Conservation (phyloP, 2,797 vertebrate species). For the Melanotaenia nigrans region DNA sequence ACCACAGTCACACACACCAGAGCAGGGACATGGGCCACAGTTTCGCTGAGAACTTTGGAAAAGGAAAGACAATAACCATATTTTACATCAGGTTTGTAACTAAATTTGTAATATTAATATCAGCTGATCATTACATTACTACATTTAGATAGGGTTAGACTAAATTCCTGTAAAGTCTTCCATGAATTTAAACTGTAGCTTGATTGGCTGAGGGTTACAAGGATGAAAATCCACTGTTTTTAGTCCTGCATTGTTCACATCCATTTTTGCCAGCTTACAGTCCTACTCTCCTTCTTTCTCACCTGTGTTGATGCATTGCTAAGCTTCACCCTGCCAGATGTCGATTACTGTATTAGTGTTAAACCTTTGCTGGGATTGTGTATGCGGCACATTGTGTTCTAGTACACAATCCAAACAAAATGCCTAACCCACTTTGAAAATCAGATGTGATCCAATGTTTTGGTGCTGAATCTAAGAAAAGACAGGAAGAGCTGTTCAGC, state of each 20-base stretch:
- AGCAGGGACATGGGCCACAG: no score
- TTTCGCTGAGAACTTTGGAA: no score
- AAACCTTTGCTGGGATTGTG: constrained; percentile 1
- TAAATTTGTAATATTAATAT: no score
- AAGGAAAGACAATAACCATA: no score
- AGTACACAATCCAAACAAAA: constrained; percentile 1
- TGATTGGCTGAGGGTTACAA: neutral
- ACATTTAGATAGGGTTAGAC: no score
- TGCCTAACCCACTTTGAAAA: neutral
- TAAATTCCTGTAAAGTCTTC: neutral
- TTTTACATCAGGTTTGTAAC: no score
- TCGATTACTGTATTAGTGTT: constrained; percentile 6
- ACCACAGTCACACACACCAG: no score
- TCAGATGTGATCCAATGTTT: neutral
- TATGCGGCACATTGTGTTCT: neutral
- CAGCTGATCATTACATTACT: no score
- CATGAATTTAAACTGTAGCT: neutral
- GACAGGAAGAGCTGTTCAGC: neutral
- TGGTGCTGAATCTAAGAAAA: constrained; percentile 2
- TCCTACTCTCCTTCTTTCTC: neutral
- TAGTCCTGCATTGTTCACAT: constrained; percentile 1
- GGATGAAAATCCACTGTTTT: neutral
- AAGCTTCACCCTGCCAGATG: constrained; percentile 11
- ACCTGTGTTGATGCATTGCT: constrained; percentile 1
- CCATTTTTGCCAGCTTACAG: neutral